Evolutionary conservation across 2,113 vertebrate genomes (phyloP), one percentile per base, ranked within the genome.

Genomic region (Cercopithecus mona): DNA sequence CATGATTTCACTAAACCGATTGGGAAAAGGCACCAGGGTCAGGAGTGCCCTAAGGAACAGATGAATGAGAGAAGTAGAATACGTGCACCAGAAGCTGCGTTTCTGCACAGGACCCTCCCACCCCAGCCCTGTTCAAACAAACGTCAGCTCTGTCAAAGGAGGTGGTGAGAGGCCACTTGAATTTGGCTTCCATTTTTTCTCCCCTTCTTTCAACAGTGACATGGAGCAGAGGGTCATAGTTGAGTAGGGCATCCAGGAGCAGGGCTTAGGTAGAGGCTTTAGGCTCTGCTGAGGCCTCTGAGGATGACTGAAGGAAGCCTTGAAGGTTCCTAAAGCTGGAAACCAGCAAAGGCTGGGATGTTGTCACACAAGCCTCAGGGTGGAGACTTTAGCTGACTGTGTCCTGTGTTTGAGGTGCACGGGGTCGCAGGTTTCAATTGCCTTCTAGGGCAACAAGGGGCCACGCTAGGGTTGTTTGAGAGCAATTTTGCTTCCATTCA

Each of bases 361-460:
- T 25, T 3, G 14, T 59, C 17, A 8, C 8, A 13, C 3, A 6
- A 23, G 38, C 6, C 50, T 0, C 1, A 1, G 5, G 48, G 30
- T 16, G 20, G 43, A 13, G 91, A 18, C 0, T 38, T 5, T 2
- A 35, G 0, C 18, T 52, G 16, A 16, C 16, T 10, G 61, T 5
- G 2, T 48, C n/a, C 68, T 9, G 35, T 12, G 52, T 82, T 25
- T 25, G 7, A 9, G 5, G 32, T 17, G 43, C n/a, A 43, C 6
- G 11, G 72, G 30, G 45, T 18, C 6, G 2, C 23, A 30, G 25
- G 18, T 48, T 66, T 48, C 45, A 8, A 0, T 30, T 14, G 40
- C 61, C 55, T 50, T 72, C 40, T 10, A 1, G 35, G 73, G 75
- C 20, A 66, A 32, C 0, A 1, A 73, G 48, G 75, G 55, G n/a